Conservation (phyloP, 37 sponge, comb jelly and placozoan species). For the Sycon ciliatum region DNA sequence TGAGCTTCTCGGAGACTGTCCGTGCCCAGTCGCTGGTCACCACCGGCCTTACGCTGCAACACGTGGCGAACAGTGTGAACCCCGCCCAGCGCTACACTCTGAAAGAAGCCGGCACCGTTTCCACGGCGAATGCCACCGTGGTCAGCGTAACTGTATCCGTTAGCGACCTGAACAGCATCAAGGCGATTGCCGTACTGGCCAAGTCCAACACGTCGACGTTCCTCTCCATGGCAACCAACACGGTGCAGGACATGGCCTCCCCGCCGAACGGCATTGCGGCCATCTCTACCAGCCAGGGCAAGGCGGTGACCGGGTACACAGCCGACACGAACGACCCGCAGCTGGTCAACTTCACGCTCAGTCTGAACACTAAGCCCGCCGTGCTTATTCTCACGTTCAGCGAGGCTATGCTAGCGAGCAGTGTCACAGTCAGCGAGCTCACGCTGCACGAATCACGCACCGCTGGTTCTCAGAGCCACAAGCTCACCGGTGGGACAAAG, state of each 20-base stretch:
- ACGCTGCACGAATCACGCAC: not conserved
- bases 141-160: not conserved
- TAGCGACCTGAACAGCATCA: not conserved
- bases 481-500: constrained; percentile 22
- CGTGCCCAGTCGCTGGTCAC: constrained; percentile 38
- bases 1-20: constrained; percentile 78
- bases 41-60: constrained; percentile 28
- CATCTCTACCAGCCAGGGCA: not conserved
- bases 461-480: not conserved
- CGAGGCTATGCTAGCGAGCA: not conserved
- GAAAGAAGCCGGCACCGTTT: not conserved
- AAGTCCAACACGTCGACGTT: not conserved
- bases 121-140: not conserved
- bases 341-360: not conserved
- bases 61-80: not conserved
- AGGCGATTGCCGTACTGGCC: not conserved
- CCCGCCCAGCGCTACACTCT: not conserved
- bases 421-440: not conserved
- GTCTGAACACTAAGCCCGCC: not conserved
- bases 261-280: not conserved
- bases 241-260: not conserved
- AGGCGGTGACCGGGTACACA: not conserved
- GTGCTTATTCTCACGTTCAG: not conserved
- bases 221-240: not conserved
- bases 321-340: not conserved